Base-by-base conservation (phyloP, 1,140 invertebrate genomes). In the Zaprionus vittiger region DNA sequence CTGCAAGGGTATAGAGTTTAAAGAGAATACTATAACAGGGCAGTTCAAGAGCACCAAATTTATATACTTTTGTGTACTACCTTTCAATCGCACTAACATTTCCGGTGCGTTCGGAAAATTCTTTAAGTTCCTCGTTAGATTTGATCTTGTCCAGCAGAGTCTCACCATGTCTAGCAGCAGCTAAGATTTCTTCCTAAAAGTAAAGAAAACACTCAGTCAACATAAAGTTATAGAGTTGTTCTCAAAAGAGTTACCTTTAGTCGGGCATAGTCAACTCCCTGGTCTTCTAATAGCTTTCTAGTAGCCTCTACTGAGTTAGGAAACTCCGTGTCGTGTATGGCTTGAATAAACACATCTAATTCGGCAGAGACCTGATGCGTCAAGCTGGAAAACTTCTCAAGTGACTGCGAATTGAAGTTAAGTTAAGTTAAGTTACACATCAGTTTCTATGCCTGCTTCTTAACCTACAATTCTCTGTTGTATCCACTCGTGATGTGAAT, bases 401-500 rank as follows among this genome's bases (percentile, higher is more conserved):
- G 95, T 62, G 97, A 97, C 98, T 99, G 91, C n/a, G 62, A 52
- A 7, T 28, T 15, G 4, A 31, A 56, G 2, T 47, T 15, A 5
- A 28, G 28, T 56, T n/a, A 20, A 20, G 20, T 22, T 20, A 22
- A 56, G 15, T 31, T 26, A 2, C 5, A 31, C 17, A 3, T 15
- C 12, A n/a, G 24, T 31, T 54, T 14, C 54, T 52, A 14, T 14
- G 12, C 20, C 44, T 26, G 52, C 26, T 56, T 54, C 37, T 3
- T 2, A 73, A 95, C 95, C 95, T 94, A 99, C 98, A 93, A 98
- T 96, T 95, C 98, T 94, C 93, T 99, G 98, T 85, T 99, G 96
- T 92, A 99, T 98, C 98, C 98, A 99, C 86, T 98, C 97, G 59
- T 97, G 95, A 93, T 99, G 97, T 80, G 97, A 97, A 93, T 99